Evolutionary conservation across 1,140 invertebrate genomes (phyloP).

Genomic region (Meloidogyne chitwoodi): DNA sequence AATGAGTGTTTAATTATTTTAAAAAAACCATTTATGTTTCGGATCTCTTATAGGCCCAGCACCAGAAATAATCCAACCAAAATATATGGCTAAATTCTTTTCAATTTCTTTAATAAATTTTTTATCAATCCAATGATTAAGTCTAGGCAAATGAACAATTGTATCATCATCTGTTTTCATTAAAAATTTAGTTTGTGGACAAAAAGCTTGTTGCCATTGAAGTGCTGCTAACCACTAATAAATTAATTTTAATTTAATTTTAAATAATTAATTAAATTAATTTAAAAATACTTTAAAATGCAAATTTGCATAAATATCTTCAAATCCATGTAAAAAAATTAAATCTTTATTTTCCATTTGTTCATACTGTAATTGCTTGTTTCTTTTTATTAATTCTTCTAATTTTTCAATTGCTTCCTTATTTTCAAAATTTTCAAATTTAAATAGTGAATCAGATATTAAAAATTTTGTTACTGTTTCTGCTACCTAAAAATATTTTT

Average conservation of each 20-base stretch:
- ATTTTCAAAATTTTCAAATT: background rate
- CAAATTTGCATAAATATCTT: conserved; percentile 5
- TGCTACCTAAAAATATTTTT: conserved; percentile 1
- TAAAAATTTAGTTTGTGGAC: conserved; percentile 1
- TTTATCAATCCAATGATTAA: conserved; percentile 17
- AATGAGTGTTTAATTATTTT: background rate
- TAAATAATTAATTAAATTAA: background rate
- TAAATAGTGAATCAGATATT: background rate
- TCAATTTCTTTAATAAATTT: conserved; percentile 9
- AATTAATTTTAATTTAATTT: background rate
- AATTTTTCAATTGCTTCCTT: background rate
- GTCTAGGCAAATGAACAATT: conserved; percentile 13
- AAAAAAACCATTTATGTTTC: background rate
- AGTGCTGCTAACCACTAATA: conserved; percentile 16
- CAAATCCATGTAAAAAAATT: conserved; percentile 5
- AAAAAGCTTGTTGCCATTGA: conserved; percentile 19
- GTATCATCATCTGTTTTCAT: conserved; percentile 22
- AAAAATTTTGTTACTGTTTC: conserved; percentile 2
- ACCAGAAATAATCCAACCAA: conserved; percentile 17
- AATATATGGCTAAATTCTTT: conserved; percentile 7
- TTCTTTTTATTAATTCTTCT: background rate
- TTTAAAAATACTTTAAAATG: conserved; percentile 12
- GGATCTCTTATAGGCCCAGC: conserved; percentile 4
- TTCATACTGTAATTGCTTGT: background rate
- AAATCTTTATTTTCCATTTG: background rate